Conservation (phyloP, 2,888 invertebrate species). For the Cephus runcator region DNA sequence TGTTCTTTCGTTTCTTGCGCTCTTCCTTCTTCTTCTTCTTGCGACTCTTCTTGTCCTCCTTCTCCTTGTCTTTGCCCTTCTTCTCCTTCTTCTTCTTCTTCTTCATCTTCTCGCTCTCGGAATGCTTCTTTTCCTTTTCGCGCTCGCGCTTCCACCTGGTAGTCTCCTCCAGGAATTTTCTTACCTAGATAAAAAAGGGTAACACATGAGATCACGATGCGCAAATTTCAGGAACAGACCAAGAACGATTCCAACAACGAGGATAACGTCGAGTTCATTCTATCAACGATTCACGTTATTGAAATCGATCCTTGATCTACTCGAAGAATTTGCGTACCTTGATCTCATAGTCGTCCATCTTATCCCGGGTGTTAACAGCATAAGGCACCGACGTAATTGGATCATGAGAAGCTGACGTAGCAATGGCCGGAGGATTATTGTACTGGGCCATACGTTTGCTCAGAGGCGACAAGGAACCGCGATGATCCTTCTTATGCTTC, state of each 20-base stretch:
- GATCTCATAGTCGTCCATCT: constrained; percentile 72
- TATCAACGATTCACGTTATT: constrained; percentile 76
- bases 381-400: constrained; percentile 66
- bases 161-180: constrained; percentile 86
- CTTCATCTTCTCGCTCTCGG: constrained; percentile 73
- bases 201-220: too few relatives aligned
- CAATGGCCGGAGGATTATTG: constrained; percentile 75
- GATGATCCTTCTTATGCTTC: constrained; percentile 72
- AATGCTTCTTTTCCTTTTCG: constrained; percentile 79
- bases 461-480: constrained; percentile 81
- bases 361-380: constrained; percentile 61
- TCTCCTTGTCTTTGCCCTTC: constrained; percentile 76
- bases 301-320: constrained; percentile 82
- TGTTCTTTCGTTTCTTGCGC: constrained; percentile 67
- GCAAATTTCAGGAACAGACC: too few relatives aligned
- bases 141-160: constrained; percentile 81
- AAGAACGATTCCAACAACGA: too few relatives aligned
- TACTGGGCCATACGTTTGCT: constrained; percentile 87
- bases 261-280: too few relatives aligned
- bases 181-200: constrained; percentile 67
- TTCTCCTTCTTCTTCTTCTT: constrained; percentile 81
- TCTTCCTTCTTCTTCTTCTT: constrained; percentile 76
- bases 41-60: constrained; percentile 69
- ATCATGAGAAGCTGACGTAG: constrained; percentile 64
- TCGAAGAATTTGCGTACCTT: constrained; percentile 81